A percentile compares a stretch with the other conserved stretches of the same genome.
Evolutionary conservation across 2,113 vertebrate genomes (phyloP).

Genomic region (Rostratula benghalensis): DNA sequence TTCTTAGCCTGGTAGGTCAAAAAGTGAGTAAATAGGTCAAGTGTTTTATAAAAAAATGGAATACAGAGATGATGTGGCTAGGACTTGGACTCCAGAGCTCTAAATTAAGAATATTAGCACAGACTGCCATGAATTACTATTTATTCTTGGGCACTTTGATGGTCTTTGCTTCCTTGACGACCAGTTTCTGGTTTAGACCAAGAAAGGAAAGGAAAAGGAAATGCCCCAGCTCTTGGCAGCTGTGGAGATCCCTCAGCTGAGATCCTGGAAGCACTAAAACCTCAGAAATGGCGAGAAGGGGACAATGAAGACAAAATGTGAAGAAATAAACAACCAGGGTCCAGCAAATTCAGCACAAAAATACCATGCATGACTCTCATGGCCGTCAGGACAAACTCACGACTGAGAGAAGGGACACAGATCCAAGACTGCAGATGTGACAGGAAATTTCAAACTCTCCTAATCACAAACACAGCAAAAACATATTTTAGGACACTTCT

Average conservation of each 20-base stretch:
- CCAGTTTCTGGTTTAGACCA: conserved; percentile 24
- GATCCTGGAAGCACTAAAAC: conserved; percentile 33
- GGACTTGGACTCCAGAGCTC: not conserved
- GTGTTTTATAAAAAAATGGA: not conserved
- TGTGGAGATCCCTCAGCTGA: not conserved
- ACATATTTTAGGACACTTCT: not conserved
- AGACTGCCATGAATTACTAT: conserved; percentile 19
- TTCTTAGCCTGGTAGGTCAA: conserved; percentile 52
- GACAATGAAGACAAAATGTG: not conserved
- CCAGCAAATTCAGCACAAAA: not conserved
- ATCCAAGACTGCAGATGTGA: not conserved
- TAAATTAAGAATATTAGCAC: conserved; percentile 46
- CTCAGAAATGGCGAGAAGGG: not conserved
- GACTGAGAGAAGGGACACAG: not conserved
- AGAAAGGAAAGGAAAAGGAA: conserved; percentile 40
- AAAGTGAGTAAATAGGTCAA: conserved; percentile 54
- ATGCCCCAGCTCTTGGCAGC: not conserved
- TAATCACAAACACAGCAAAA: not conserved
- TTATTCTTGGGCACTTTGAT: conserved; percentile 38
- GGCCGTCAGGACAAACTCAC: not conserved
- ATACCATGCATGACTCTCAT: accelerated
- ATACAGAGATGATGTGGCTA: not conserved
- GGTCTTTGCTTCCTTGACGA: conserved; percentile 36
- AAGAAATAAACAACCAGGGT: not conserved
- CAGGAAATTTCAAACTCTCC: not conserved